Base-by-base conservation (phyloP, 2,113 vertebrate genomes). In the Perca flavescens region DNA sequence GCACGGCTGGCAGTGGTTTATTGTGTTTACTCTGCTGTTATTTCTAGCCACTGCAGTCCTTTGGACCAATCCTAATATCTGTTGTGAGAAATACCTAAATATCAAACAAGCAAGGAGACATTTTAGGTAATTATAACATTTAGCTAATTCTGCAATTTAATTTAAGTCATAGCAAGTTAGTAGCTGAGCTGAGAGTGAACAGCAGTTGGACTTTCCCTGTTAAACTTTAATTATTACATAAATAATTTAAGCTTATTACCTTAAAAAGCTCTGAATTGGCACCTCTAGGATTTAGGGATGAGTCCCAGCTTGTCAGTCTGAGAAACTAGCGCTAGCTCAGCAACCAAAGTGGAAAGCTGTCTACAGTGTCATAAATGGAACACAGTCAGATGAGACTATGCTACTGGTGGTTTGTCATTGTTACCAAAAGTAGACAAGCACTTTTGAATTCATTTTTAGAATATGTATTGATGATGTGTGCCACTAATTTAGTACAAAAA, bases 181-280 rank as follows among this genome's bases (percentile, higher is more conserved):
- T 47, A 47, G 6, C 40, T 34, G 8, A 15, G 34, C 12, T 0
- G 21, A 43, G 31, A 12, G 53, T 16, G 13, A 68, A 56, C 70
- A 67, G 28, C 8, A 47, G 28, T 63, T 8, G 0, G 54, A 67
- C 31, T 78, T 14, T 46, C 2, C 17, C 34, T 47, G 15, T 68
- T 52, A 21, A 69, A 68, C 49, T 53, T 52, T 87, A 63, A 66
- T 72, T 71, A 56, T 77, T 12, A 8, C 47, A 61, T 71, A 71
- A 71, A 71, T 79, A 82, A 63, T 80, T 76, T 52, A 80, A 54
- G 66, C 34, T 49, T 53, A 77, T 80, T 52, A 73, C 67, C 34
- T 71, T 63, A 64, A 72, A 43, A 76, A 43, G 71, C 2, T 57
- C 28, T 25, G 16, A 79, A 67, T 71, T 21, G 31, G 71, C 66